These are phyloP conservation scores for Epinotia demarniana DNA, from an alignment of 2,888 invertebrate species.

Conservation along the genomic window DNA sequence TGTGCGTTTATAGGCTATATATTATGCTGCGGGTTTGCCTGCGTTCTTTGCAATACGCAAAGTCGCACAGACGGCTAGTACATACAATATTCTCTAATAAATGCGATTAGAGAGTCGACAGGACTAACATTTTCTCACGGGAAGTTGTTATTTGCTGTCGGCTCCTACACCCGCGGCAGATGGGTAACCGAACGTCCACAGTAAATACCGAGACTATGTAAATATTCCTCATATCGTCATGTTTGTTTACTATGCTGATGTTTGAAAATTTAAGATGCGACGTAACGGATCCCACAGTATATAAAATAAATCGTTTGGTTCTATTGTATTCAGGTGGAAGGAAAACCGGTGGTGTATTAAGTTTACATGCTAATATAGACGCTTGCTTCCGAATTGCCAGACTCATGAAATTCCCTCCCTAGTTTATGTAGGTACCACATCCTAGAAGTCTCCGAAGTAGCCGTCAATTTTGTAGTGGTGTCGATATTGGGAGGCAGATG, in stretches of 20 bases:
- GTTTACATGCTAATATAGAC: background rate
- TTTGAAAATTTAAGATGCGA: slow-evolving; percentile 25
- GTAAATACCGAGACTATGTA: slow-evolving; percentile 68
- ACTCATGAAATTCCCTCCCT: no score
- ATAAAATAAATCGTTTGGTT: background rate
- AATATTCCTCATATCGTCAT: slow-evolving; percentile 38
- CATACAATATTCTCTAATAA: background rate
- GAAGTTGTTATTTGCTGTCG: slow-evolving; percentile 65
- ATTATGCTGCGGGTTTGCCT: no score
- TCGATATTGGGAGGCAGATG: no score
- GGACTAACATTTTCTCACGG: slow-evolving; percentile 63
- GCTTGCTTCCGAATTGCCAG: no score
- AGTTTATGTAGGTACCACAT: no score
- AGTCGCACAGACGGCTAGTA: no score
- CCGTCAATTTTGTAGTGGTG: no score
- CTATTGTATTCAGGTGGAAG: background rate
- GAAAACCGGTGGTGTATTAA: background rate
- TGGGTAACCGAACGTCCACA: slow-evolving; percentile 53
- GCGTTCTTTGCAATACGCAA: no score
- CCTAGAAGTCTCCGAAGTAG: no score
- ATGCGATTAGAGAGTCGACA: slow-evolving; percentile 5
- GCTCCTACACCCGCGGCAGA: slow-evolving; percentile 55
- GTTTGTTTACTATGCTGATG: slow-evolving; percentile 40
- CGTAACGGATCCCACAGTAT: slow-evolving; percentile 6
- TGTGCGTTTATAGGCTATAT: no score